Percentiles rank a stretch among this genome's conserved stretches.
Conservation (phyloP, 2,113 vertebrate species). For the Percina caprodes region DNA sequence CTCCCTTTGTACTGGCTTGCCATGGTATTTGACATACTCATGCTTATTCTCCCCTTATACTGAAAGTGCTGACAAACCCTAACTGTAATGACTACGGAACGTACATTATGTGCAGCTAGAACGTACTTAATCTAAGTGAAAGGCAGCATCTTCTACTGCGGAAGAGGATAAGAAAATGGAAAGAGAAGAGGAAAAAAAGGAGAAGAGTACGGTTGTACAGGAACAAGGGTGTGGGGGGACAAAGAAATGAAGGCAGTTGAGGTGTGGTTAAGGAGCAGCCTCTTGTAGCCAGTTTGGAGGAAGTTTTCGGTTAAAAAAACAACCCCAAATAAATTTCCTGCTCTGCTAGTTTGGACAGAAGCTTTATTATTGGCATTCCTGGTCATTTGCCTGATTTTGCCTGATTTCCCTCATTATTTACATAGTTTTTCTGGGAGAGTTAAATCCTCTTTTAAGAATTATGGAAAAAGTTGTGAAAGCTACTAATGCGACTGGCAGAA, state of each 20-base stretch:
- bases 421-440: neutral
- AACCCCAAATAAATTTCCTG: slow-evolving; percentile 40
- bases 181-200: neutral
- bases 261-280: neutral
- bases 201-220: neutral
- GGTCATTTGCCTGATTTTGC: slow-evolving; percentile 2
- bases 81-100: no score
- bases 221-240: neutral
- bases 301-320: neutral
- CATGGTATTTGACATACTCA: no score
- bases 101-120: no score
- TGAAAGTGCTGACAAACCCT: no score
- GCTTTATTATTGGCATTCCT: slow-evolving; percentile 36
- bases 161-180: neutral
- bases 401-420: slow-evolving; percentile 24
- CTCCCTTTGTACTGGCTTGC: no score
- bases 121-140: no score
- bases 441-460: neutral
- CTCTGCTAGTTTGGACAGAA: slow-evolving; percentile 28
- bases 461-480: neutral
- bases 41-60: no score
- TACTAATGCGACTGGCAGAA: slow-evolving; percentile 7
- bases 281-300: slow-evolving; percentile 23
- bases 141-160: no score
- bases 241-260: neutral